Percentiles rank a stretch among this genome's conserved stretches.
These are phyloP conservation scores for Omphaloscelis lunosa DNA, from an alignment of 2,888 invertebrate species.

Conservation along the genomic window DNA sequence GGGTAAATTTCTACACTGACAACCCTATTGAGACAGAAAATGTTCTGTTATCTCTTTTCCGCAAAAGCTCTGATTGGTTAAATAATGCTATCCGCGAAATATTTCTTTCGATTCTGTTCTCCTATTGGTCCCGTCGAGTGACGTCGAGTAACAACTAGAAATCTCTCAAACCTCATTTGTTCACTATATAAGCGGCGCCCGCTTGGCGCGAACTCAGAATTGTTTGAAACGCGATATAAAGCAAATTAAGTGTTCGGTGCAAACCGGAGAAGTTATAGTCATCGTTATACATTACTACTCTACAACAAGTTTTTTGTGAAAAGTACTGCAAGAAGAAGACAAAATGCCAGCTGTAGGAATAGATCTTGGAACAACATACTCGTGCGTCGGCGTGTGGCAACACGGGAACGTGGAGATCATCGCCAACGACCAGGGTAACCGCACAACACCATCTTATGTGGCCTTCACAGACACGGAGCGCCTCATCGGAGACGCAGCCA, in stretches of 20 bases:
- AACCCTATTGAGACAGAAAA: conserved; percentile 44
- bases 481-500: conserved; percentile 93
- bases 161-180: conserved; percentile 77
- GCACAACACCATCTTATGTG: conserved; percentile 94
- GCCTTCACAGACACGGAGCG: conserved; percentile 93
- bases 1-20: conserved; percentile 49
- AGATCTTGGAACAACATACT: conserved; percentile 90
- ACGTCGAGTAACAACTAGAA: conserved; percentile 71
- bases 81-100: conserved; percentile 70
- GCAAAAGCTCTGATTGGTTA: conserved; percentile 71
- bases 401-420: conserved; percentile 94
- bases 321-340: conserved; percentile 55
- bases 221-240: conserved; percentile 81
- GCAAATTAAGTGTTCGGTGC: conserved; percentile 76
- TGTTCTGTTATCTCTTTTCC: conserved; percentile 58
- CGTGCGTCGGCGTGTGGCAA: conserved; percentile 89
- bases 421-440: conserved; percentile 92
- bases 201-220: conserved; percentile 79
- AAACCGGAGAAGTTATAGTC: conserved; percentile 70
- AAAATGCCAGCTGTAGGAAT: conserved; percentile 90
- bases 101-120: conserved; percentile 63
- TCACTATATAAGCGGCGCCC: conserved; percentile 75
- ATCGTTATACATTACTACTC: conserved; percentile 14
- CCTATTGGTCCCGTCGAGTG: conserved; percentile 73
- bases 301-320: conserved; percentile 44